Base-by-base conservation (phyloP, 2,888 invertebrate genomes). In the Apamea crenata region DNA sequence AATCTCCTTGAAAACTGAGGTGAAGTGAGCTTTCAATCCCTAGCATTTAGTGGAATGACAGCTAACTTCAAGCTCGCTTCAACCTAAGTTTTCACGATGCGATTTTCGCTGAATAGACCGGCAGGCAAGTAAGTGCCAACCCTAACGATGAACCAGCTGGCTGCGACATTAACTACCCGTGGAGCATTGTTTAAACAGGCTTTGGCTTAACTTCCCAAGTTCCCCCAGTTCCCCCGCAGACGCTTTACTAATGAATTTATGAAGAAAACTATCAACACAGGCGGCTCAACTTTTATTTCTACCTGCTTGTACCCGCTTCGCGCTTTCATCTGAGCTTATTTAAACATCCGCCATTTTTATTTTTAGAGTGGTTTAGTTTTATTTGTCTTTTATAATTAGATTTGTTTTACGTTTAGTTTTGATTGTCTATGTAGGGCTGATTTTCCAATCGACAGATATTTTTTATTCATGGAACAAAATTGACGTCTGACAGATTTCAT, bases 231-330 rank as follows among this genome's bases (percentile, higher is more conserved):
- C n/a, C 76, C 61, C 66, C 87, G 16, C 76, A 77, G 85, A 77
- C 72, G 81, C 65, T 56, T 53, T 59, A 61, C 70, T 80, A 87
- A 87, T 87, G 71, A 84, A 85, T 85, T 85, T 87, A 87, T 80
- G 85, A 74, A 74, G 81, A 75, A 84, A 85, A 85, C 88, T 85
- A 85, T 87, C 76, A 87, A 67, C 85, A 36, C 53, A 36, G 61
- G 0, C 67, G 36, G 21, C 71, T 47, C 53, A 63, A 80, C 29
- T 74, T 80, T 72, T 72, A 76, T 61, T 74, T 40, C 61, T n/a
- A 18, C 32, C 36, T 18, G 59, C n/a, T 36, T 71, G 18, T 59
- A 36, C 12, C 32, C 25, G 32, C 29, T 50, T 69, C 14, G 29
- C 29, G 8, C 12, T 69, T 71, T 74, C 74, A 32, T 76, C 63